Evolutionary conservation across 2,888 invertebrate species (phyloP), one percentile per base, ranked within the genome.

Genomic region (Eretmocerus hayati): DNA sequence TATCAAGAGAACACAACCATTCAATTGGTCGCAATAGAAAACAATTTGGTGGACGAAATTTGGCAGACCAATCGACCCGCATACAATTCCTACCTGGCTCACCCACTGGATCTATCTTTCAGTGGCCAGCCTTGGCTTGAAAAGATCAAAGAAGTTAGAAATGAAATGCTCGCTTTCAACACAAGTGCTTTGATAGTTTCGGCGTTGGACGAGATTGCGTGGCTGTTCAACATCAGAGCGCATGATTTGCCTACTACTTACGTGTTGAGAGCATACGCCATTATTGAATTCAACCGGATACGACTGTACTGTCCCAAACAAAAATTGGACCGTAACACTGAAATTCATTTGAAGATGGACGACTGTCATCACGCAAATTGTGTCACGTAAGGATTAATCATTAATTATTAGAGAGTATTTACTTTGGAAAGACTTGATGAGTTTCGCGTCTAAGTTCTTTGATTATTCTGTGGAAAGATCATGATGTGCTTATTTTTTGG

Each of bases 171-270:
- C 19, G 71, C 75, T 4, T 69, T 76, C n/a, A 77, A 77, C 0
- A 84, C 81, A 1, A 85, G 87, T 58, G 88, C 88, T 1, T 82
- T 91, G 75, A 79, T 93, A 22, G 77, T 94, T 13, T 90, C 91
- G 0, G 85, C 90, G 0, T 71, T 93, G 46, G 90, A 92, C 60
- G 92, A 93, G 70, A 82, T 87, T 37, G 89, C 91, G 0, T 93
- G 92, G 86, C 72, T 93, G 26, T 75, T 92, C 30, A 94, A 94
- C 68, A 80, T 94, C 16, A 78, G 93, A n/a, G 92, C 90, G 0
- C 75, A 80, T 48, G 93, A 94, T 72, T 77, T 90, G 54, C 85
- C 85, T 0, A 84, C 82, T 66, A 87, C 85, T 1, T 91, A 93
- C 0, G 81, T 89, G 16, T 74, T 90, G 8, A 82, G 84, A 62